Evolutionary conservation across 2,113 vertebrate genomes (phyloP).

Genomic region (Elanoides forficatus): DNA sequence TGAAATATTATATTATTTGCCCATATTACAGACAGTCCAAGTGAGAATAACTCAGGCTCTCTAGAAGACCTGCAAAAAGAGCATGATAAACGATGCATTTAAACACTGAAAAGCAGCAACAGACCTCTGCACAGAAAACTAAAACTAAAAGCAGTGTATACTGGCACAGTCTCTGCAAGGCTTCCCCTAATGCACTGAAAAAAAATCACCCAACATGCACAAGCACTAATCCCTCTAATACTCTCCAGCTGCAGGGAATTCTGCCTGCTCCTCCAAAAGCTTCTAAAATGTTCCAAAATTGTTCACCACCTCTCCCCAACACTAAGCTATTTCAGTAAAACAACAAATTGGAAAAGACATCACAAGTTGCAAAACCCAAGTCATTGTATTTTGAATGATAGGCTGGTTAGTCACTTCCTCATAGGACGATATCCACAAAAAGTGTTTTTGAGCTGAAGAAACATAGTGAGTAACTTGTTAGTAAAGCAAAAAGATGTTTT

Average conservation of each 20-base stretch:
- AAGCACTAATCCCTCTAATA: background rate
- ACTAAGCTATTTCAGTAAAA: background rate
- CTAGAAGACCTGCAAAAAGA: background rate
- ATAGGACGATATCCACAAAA: rapidly evolving
- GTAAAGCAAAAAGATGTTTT: background rate
- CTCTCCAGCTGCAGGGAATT: background rate
- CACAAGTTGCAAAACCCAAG: background rate
- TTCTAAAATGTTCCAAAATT: background rate
- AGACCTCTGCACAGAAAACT: background rate
- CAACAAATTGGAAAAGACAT: background rate
- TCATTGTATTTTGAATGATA: rapidly evolving
- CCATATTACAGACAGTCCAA: background rate
- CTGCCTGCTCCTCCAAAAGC: background rate
- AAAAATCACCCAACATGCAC: background rate
- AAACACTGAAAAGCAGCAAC: background rate
- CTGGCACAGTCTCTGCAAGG: background rate
- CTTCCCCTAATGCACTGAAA: background rate
- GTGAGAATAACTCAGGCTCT: background rate
- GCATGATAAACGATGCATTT: background rate
- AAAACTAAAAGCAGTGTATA: background rate
- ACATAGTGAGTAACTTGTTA: background rate
- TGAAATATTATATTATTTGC: background rate
- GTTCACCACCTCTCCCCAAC: background rate
- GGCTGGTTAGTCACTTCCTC: slow-evolving; percentile 43
- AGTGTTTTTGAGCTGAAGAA: background rate